phyloP scores from a whole-genome alignment of 2,797 vertebrate species.

The Anabas testudineus region DNA sequence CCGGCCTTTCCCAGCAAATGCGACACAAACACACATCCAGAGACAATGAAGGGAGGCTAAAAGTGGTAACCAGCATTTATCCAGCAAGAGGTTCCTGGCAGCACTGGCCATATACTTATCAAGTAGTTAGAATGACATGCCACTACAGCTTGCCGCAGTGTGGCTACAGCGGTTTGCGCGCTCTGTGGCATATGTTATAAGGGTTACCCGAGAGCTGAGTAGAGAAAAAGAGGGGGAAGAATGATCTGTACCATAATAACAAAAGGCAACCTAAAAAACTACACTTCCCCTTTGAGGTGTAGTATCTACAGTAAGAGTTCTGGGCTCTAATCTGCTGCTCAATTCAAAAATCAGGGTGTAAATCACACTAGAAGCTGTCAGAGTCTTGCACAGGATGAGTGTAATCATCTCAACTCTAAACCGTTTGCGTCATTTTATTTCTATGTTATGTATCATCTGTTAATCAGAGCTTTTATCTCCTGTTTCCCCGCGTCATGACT shows the following conservation, averaged over 20 bases:
- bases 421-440: constrained; percentile 26
- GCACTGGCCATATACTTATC: constrained; percentile 78
- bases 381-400: constrained; percentile 26
- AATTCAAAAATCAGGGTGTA: constrained; percentile 58
- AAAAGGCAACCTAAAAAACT: constrained; percentile 76
- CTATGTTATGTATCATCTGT: constrained; percentile 25
- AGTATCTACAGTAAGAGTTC: constrained; percentile 53
- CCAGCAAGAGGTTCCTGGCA: constrained; percentile 78
- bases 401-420: constrained; percentile 41
- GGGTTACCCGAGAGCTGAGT: constrained; percentile 59
- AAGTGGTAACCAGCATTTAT: constrained; percentile 85
- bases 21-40: constrained; percentile 67
- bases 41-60: constrained; percentile 85
- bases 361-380: constrained; percentile 42
- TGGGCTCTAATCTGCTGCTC: constrained; percentile 50
- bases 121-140: constrained; percentile 84
- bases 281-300: constrained; percentile 63
- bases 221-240: constrained; percentile 20
- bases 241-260: constrained; percentile 62
- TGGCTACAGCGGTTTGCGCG: constrained; percentile 63
- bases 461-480: constrained; percentile 39
- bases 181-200: constrained; percentile 65
- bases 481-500: neutral
- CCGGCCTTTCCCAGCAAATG: constrained; percentile 58
- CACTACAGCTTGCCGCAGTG: constrained; percentile 75